Conservation (phyloP, 2,797 vertebrate genomes). For the Numenius phaeopus region DNA sequence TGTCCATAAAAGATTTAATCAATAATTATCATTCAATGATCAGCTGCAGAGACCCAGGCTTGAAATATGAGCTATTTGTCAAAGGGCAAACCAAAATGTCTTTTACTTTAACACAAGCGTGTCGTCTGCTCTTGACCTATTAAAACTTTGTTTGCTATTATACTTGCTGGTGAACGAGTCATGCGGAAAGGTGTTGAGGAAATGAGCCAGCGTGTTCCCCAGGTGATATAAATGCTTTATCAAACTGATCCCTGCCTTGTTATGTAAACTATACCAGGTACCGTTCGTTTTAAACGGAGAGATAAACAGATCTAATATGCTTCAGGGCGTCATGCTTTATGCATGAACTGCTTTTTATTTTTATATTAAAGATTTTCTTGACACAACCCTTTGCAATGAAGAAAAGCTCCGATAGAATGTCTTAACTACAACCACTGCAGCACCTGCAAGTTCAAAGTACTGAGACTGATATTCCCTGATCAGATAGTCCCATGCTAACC, state of each 20-base stretch:
- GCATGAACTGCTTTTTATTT: constrained; percentile 85
- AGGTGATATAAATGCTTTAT: constrained; percentile 84
- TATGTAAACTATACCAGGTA: constrained; percentile 85
- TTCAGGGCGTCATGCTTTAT: constrained; percentile 85
- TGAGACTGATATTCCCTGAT: constrained; percentile 69
- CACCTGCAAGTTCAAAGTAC: constrained; percentile 71
- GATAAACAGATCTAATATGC: constrained; percentile 87
- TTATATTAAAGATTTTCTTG: constrained; percentile 80
- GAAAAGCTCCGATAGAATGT: constrained; percentile 64
- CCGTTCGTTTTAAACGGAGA: constrained; percentile 82
- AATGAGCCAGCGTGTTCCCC: constrained; percentile 80
- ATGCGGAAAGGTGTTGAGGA: constrained; percentile 82
- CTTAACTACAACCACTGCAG: constrained; percentile 67
- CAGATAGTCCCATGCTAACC: constrained; percentile 67
- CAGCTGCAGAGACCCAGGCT: constrained; percentile 41
- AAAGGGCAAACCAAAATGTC: constrained; percentile 35
- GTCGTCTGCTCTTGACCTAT: constrained; percentile 79
- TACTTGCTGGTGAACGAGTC: constrained; percentile 77
- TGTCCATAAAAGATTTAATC: constrained; percentile 19
- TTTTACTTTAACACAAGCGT: constrained; percentile 46
- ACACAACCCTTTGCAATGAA: constrained; percentile 68
- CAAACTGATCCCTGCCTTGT: constrained; percentile 85
- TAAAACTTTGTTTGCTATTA: constrained; percentile 85
- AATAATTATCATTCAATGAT: constrained; percentile 59
- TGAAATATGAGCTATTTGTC: constrained; percentile 61